Conservation (phyloP, 2,113 vertebrate species). For the Chrysochloris asiatica region DNA sequence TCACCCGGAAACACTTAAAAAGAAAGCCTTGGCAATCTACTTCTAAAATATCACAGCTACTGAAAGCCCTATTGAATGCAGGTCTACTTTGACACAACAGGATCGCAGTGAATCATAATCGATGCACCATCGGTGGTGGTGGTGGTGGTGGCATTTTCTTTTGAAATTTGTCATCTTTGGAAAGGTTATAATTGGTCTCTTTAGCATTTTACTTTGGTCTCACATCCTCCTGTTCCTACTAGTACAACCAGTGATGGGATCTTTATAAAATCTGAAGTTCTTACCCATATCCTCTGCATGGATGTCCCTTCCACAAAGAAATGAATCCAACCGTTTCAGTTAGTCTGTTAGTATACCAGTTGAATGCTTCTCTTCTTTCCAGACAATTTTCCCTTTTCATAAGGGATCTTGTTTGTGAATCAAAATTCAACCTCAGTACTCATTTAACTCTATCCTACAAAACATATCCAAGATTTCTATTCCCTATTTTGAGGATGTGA, state of each 20-base stretch:
- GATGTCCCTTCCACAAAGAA: background rate
- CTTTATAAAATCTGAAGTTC: background rate
- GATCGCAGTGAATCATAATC: background rate
- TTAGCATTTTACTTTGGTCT: background rate
- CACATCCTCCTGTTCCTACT: background rate
- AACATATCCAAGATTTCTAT: background rate
- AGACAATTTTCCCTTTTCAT: too few species aligned
- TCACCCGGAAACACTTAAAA: background rate
- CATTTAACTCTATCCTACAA: background rate
- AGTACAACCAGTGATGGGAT: background rate
- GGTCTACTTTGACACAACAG: background rate
- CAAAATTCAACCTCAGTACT: slow-evolving; percentile 13
- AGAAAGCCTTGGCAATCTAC: background rate
- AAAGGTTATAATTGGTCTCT: background rate
- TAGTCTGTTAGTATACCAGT: background rate
- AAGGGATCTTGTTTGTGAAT: background rate
- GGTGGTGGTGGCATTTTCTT: background rate
- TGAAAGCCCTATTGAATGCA: background rate
- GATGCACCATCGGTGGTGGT: background rate
- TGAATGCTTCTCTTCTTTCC: background rate
- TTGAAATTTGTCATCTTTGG: slow-evolving; percentile 3
- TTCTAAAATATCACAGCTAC: background rate
- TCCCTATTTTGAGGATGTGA: background rate
- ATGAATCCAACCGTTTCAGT: background rate
- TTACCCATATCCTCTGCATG: background rate